Conservation (phyloP, 2,888 invertebrate genomes). For the Catotricha subobsoleta region DNA sequence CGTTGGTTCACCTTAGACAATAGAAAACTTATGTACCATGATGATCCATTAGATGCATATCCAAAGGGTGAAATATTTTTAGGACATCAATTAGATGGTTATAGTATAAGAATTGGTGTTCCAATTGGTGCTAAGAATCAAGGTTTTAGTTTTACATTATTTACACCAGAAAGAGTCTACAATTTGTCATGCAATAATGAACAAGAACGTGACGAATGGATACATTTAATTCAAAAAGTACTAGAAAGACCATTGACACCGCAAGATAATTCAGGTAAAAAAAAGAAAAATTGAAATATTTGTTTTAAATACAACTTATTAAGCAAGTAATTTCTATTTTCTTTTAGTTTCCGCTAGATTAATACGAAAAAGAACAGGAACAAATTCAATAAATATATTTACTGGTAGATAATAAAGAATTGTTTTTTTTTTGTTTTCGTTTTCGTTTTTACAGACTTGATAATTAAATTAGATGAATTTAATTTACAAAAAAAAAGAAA, state of each 20-base stretch:
- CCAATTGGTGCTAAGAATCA: constrained; percentile 53
- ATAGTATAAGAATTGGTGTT: constrained; percentile 49
- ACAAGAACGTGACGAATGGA: constrained; percentile 65
- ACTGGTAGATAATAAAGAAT: constrained; percentile 43
- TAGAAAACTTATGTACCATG: constrained; percentile 83
- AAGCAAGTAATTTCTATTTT: background rate
- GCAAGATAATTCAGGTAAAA: constrained; percentile 57
- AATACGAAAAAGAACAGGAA: constrained; percentile 50
- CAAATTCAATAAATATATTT: constrained; percentile 58
- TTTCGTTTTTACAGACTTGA: too few species aligned
- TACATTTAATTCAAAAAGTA: constrained; percentile 53
- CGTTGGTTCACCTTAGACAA: constrained; percentile 80
- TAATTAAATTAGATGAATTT: too few species aligned
- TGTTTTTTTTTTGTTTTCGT: background rate
- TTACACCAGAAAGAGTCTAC: constrained; percentile 60
- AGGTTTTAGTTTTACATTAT: constrained; percentile 62
- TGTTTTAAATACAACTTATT: background rate
- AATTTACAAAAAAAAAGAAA: too few species aligned
- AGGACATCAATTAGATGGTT: constrained; percentile 51
- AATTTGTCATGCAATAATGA: constrained; percentile 58
- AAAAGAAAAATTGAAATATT: constrained; percentile 13
- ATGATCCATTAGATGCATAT: constrained; percentile 69
- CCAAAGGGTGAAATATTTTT: constrained; percentile 84
- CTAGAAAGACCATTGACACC: constrained; percentile 57
- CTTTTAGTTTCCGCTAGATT: constrained; percentile 46